phyloP scores from a whole-genome alignment of 2,888 invertebrate species.

The Oegoconia quadripuncta region DNA sequence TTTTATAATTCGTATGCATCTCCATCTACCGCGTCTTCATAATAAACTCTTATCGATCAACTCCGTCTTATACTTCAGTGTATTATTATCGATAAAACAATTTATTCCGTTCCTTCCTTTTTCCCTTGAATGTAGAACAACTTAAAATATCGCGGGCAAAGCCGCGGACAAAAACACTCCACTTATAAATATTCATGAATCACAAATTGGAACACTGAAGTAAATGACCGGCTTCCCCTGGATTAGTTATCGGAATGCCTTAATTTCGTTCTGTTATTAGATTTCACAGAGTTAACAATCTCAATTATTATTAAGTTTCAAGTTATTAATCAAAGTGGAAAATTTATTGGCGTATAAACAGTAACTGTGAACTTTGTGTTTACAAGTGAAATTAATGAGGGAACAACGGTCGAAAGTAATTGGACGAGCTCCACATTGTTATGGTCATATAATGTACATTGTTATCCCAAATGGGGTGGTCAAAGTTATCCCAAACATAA shows the following conservation, averaged over 20 bases:
- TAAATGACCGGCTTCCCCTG: conserved; percentile 20
- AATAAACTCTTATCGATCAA: too few species aligned
- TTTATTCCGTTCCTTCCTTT: too few species aligned
- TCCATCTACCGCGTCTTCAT: too few species aligned
- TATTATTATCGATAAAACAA: too few species aligned
- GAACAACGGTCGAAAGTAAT: background rate
- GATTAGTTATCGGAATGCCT: conserved; percentile 26
- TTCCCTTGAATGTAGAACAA: too few species aligned
- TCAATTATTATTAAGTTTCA: conserved; percentile 6
- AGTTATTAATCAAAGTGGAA: conserved; percentile 5
- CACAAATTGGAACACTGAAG: conserved; percentile 21
- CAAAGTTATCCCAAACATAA: too few species aligned
- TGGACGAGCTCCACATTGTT: too few species aligned
- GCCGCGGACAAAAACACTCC: background rate
- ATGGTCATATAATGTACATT: too few species aligned
- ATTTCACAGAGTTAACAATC: conserved; percentile 17
- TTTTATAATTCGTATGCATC: too few species aligned
- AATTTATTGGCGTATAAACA: conserved; percentile 13
- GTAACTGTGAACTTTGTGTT: background rate
- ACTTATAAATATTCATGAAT: conserved; percentile 25
- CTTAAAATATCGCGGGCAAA: background rate
- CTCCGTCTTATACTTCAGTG: too few species aligned
- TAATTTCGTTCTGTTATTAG: conserved; percentile 25
- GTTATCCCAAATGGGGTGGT: too few species aligned
- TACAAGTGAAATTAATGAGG: background rate